These are phyloP conservation scores for Gymnopithys bicolor DNA, from an alignment of 2,797 vertebrate species.

Conservation along the genomic window DNA sequence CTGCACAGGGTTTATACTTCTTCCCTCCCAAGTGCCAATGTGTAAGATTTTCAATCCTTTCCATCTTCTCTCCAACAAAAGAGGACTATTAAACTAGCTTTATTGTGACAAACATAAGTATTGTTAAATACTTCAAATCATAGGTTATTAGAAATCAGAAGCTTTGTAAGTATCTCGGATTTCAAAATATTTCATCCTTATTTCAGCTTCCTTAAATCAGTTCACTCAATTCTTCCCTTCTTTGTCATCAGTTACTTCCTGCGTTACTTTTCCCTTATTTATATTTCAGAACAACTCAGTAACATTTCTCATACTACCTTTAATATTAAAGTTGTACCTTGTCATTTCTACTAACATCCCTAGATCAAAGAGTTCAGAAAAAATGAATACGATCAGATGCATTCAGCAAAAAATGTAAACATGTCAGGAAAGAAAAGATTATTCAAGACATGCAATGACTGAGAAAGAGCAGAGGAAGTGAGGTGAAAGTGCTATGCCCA, in stretches of 20 bases:
- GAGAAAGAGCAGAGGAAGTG: background rate
- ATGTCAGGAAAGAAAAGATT: background rate
- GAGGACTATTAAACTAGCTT: background rate
- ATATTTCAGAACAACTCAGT: background rate
- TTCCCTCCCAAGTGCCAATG: background rate
- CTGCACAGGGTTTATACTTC: background rate
- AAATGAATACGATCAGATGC: background rate
- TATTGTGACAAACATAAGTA: background rate
- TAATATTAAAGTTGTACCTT: background rate
- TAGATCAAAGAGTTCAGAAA: background rate
- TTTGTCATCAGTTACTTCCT: background rate
- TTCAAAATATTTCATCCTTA: background rate
- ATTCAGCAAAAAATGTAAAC: background rate
- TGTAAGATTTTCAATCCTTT: background rate
- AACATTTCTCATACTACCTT: background rate
- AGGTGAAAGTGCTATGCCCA: background rate
- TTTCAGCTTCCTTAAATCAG: background rate
- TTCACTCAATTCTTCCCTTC: background rate
- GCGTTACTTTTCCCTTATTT: background rate
- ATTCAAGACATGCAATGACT: background rate
- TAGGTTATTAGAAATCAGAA: background rate
- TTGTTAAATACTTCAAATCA: background rate
- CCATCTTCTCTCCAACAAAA: background rate
- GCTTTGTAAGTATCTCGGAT: background rate
- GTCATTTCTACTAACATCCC: background rate